Evolutionary conservation across 2,888 invertebrate species (phyloP).

Genomic region (Meganola albula): DNA sequence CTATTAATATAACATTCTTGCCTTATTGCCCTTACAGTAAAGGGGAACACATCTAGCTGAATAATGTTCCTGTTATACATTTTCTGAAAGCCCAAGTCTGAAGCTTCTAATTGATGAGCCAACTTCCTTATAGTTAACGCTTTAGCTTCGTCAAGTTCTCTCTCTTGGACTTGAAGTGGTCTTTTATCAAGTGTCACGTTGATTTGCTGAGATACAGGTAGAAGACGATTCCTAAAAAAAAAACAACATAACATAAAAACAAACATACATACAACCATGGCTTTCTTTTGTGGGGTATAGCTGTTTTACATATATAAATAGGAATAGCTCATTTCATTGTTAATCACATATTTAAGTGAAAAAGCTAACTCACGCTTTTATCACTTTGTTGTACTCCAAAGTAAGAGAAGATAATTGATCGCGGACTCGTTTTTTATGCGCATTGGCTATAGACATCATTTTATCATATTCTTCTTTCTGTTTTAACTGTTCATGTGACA

Average conservation of each 20-base stretch:
- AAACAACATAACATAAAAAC: too few relatives aligned
- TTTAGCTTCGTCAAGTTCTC: slow-evolving; percentile 78
- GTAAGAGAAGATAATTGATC: slow-evolving; percentile 74
- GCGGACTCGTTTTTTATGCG: slow-evolving; percentile 79
- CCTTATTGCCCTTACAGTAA: slow-evolving; percentile 78
- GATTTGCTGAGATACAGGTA: slow-evolving; percentile 80
- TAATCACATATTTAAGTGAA: too few relatives aligned
- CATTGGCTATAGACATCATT: slow-evolving; percentile 79
- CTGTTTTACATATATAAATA: too few relatives aligned
- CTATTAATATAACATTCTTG: too few relatives aligned
- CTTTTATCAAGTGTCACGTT: slow-evolving; percentile 83
- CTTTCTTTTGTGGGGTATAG: too few relatives aligned
- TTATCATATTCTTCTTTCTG: slow-evolving; percentile 81
- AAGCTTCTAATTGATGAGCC: slow-evolving; percentile 84
- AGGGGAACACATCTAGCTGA: slow-evolving; percentile 81
- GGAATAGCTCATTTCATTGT: too few relatives aligned
- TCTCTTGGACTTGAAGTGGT: slow-evolving; percentile 79
- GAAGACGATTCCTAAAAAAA: slow-evolving; percentile 68
- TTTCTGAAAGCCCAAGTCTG: slow-evolving; percentile 79
- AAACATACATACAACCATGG: too few relatives aligned
- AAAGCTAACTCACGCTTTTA: slow-evolving; percentile 74
- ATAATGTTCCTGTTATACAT: slow-evolving; percentile 82
- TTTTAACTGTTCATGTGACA: slow-evolving; percentile 82
- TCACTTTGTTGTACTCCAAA: slow-evolving; percentile 76
- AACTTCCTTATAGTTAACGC: slow-evolving; percentile 80